A percentile compares a stretch with the other conserved stretches of the same genome.
Evolutionary conservation across 2,888 invertebrate species (phyloP).

Genomic region (Folsomia manolachei): DNA sequence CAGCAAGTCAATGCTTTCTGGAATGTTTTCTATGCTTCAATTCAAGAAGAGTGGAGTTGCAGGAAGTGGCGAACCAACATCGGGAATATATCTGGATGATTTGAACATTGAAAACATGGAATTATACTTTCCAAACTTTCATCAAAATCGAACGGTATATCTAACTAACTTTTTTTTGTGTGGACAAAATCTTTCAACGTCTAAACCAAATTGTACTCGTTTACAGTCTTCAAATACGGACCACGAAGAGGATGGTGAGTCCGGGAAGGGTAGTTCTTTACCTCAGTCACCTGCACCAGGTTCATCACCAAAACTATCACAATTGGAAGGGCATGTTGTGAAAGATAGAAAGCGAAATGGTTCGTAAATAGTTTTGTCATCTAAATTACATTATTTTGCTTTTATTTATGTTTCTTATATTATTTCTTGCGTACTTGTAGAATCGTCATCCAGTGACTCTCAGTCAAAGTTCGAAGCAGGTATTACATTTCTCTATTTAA

Average conservation of each 20-base stretch:
- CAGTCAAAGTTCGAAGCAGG: slow-evolving; percentile 55
- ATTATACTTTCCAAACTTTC: slow-evolving; percentile 69
- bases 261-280: slow-evolving; percentile 91
- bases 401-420: not conserved
- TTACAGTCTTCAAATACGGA: slow-evolving; percentile 31
- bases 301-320: slow-evolving; percentile 44
- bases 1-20: slow-evolving; percentile 72
- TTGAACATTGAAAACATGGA: slow-evolving; percentile 83
- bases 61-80: slow-evolving; percentile 56
- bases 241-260: slow-evolving; percentile 88
- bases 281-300: slow-evolving; percentile 73
- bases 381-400: not conserved
- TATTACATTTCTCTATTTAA: too few relatives aligned
- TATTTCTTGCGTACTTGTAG: slow-evolving; percentile 5
- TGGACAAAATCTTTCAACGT: slow-evolving; percentile 9
- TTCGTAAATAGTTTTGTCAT: slow-evolving; percentile 11
- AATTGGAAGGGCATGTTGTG: slow-evolving; percentile 37
- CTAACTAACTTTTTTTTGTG: slow-evolving; percentile 23
- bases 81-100: slow-evolving; percentile 87
- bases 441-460: slow-evolving; percentile 21
- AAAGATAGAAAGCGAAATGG: slow-evolving; percentile 37
- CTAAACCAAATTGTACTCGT: slow-evolving; percentile 4
- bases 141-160: slow-evolving; percentile 20
- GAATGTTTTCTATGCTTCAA: slow-evolving; percentile 91
- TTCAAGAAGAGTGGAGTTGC: slow-evolving; percentile 58